These are phyloP conservation scores for Eulemur rufifrons DNA, from an alignment of 2,113 vertebrate species.

Conservation along the genomic window DNA sequence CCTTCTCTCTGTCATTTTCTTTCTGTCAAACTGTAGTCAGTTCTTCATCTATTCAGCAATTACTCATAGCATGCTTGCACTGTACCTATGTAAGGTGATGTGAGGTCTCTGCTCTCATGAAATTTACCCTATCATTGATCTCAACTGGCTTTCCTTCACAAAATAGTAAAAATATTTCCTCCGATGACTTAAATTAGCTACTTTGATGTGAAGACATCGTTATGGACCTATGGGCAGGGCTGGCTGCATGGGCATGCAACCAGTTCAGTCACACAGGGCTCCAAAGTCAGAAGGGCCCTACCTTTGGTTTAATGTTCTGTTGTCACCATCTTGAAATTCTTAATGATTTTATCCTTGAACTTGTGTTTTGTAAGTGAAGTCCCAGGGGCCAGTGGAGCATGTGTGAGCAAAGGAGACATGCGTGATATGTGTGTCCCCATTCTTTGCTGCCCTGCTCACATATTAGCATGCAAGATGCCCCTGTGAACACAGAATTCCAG, in stretches of 20 bases:
- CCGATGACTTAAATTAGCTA: background rate
- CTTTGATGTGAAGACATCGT: background rate
- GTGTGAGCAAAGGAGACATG: background rate
- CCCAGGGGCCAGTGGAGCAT: background rate
- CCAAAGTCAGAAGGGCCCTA: background rate
- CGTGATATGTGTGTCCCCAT: background rate
- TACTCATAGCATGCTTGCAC: background rate
- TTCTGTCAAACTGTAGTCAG: background rate
- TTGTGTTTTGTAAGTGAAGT: conserved; percentile 22
- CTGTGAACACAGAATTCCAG: background rate
- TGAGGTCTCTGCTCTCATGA: background rate
- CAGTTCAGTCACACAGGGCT: background rate
- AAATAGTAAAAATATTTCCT: background rate
- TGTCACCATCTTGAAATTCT: background rate
- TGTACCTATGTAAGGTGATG: background rate
- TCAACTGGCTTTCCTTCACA: background rate
- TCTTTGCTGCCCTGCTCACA: background rate
- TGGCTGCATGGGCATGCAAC: background rate
- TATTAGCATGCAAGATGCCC: background rate
- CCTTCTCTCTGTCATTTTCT: background rate
- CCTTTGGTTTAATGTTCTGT: background rate
- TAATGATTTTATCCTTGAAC: background rate
- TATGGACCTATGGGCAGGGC: background rate
- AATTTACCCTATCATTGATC: background rate
- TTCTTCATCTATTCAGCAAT: background rate